Base-by-base conservation (phyloP, 2,797 vertebrate species). In the Octomys mimax region DNA sequence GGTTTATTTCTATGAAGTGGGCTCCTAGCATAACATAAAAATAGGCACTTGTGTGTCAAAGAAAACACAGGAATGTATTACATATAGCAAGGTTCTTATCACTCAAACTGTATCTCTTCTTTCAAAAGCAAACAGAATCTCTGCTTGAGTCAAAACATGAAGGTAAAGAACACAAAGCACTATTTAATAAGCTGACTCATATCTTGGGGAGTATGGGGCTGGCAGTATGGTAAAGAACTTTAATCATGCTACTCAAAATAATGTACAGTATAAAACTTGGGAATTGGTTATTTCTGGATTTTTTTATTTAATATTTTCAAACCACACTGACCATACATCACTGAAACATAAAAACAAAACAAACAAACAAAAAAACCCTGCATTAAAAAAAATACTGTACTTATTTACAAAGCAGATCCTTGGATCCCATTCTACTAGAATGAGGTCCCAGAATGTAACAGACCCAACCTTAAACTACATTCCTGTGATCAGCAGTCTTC, bases 121-220 rank as follows among this genome's bases (percentile, higher is more conserved):
- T 87, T 73, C 33, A 84, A 90, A 89, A 80, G 24, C 92, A 89
- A 94, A 77, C 9, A 89, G 87, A 95, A 79, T 14, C 57, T 73
- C 84, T 86, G 91, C 54, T 61, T 64, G 70, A 93, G 46, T 89
- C 70, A 46, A 94, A 94, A 88, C 84, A 54, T 42, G 39, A 92
- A 83, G 0, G 36, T 49, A 1, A 49, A 78, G 89, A 68, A 66
- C 31, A 66, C 66, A 78, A 92, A 52, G 19, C 71, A 52, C 7
- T 64, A 78, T 33, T 93, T 94, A 93, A 59, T 21, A 68, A 85
- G 33, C 14, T 83, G 70, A 57, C 16, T 66, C 78, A 71, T 39
- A 64, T 82, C 59, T 57, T 66, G 26, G 11, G 42, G 2, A 64
- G 5, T 8, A 82, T 18, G 4, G 7, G 36, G 26, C 18, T 73